Evolutionary conservation across 1,140 invertebrate genomes (phyloP).

Genomic region (Drosophila ohnishii): DNA sequence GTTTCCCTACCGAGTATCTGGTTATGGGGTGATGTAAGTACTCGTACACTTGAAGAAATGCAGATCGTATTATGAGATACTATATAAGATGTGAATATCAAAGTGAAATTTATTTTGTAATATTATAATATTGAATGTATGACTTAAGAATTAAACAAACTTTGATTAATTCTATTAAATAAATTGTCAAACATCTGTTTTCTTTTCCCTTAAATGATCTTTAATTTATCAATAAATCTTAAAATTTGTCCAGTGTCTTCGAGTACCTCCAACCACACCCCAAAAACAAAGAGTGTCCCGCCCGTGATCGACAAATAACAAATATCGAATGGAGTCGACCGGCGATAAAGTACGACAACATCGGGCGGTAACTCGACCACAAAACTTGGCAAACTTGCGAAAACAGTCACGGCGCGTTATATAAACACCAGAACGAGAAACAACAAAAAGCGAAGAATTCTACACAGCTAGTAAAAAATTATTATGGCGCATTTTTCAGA

Average conservation of each 20-base stretch:
- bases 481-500: constrained; percentile 61
- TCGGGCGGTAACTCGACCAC: constrained; percentile 43
- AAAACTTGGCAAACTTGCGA: constrained; percentile 65
- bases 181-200: too few species aligned
- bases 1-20: constrained; percentile 5
- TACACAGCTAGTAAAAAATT: constrained; percentile 53
- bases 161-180: too few species aligned
- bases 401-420: constrained; percentile 67
- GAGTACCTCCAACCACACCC: constrained; percentile 53
- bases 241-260: neutral
- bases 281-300: constrained; percentile 36
- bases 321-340: constrained; percentile 36
- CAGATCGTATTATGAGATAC: neutral
- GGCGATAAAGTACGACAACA: constrained; percentile 43
- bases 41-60: neutral
- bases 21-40: constrained; percentile 34
- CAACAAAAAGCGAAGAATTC: constrained; percentile 36
- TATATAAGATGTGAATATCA: neutral
- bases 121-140: neutral
- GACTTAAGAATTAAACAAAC: too few species aligned
- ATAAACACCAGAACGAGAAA: constrained; percentile 43
- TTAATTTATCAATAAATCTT: neutral
- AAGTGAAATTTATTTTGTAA: neutral
- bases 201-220: too few species aligned
- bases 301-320: constrained; percentile 58